Evolutionary conservation across 2,888 invertebrate genomes (phyloP).

Genomic region (Mactromeris polynyma): DNA sequence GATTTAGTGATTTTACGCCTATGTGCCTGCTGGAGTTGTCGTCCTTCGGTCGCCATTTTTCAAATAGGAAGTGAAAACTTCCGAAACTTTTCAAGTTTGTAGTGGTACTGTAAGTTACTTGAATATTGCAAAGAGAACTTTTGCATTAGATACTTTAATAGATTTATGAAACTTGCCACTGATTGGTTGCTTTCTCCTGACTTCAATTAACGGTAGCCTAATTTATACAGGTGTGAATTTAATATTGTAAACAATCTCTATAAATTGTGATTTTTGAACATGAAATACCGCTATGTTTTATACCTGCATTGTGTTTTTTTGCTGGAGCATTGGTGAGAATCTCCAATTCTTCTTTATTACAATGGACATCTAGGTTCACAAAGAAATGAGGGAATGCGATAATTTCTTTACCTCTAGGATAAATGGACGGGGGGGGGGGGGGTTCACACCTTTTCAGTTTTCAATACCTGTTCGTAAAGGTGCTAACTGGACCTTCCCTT

Average conservation of each 20-base stretch:
- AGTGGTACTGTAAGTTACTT: slow-evolving; percentile 24
- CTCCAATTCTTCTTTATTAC: too few species aligned
- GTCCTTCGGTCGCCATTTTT: slow-evolving; percentile 24
- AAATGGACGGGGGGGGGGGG: too few species aligned
- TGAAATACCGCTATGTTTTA: too few species aligned
- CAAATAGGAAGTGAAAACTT: slow-evolving; percentile 37
- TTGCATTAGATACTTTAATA: background rate
- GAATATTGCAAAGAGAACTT: background rate
- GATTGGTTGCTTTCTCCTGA: background rate
- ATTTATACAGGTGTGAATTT: background rate
- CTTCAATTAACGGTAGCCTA: background rate
- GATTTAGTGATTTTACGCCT: slow-evolving; percentile 10
- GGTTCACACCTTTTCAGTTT: too few species aligned
- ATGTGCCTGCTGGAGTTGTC: background rate
- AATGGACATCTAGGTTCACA: too few species aligned
- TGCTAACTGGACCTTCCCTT: too few species aligned
- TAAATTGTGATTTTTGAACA: background rate
- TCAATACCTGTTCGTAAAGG: too few species aligned
- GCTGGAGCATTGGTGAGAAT: too few species aligned
- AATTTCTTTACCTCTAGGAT: too few species aligned
- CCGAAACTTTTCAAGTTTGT: slow-evolving; percentile 24
- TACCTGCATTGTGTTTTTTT: too few species aligned
- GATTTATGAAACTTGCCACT: background rate
- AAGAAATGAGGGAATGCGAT: too few species aligned
- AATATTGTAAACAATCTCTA: background rate